phyloP scores from a whole-genome alignment of 2,797 vertebrate genomes.

The Steatocranus sp. region DNA sequence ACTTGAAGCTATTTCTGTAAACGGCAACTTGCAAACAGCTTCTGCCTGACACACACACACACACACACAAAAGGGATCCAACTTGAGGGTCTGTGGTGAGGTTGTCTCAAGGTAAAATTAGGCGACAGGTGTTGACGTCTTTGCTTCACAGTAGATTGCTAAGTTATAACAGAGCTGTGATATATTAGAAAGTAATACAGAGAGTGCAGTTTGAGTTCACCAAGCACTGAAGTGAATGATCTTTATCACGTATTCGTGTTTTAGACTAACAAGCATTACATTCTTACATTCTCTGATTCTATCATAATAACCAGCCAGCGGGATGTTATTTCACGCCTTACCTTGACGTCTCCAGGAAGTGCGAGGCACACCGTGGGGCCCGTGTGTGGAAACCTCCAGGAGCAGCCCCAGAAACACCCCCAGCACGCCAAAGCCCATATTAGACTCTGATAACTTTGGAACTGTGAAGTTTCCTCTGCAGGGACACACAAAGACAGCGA shows the following conservation, averaged over 20 bases:
- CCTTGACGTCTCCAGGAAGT: slow-evolving; percentile 91
- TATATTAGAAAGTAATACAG: not conserved
- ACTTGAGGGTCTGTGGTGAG: not conserved
- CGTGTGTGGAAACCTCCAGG: slow-evolving; percentile 80
- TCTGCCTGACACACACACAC: not conserved
- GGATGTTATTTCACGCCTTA: slow-evolving; percentile 48
- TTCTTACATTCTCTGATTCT: not conserved
- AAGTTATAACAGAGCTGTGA: not conserved
- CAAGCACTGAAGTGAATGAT: not conserved
- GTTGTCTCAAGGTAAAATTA: not conserved
- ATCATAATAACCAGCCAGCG: not conserved
- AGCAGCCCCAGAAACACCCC: slow-evolving; percentile 77
- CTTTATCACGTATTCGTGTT: not conserved
- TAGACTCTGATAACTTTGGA: slow-evolving; percentile 65
- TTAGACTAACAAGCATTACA: not conserved
- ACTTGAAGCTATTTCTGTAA: slow-evolving; percentile 41
- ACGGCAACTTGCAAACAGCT: not conserved
- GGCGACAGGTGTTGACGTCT: not conserved
- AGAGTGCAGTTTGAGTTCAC: not conserved
- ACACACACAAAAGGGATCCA: too few relatives aligned
- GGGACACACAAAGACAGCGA: not conserved
- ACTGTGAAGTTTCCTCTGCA: slow-evolving; percentile 80
- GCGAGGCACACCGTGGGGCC: slow-evolving; percentile 81
- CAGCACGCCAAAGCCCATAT: slow-evolving; percentile 74
- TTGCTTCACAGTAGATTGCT: not conserved